phyloP scores from a whole-genome alignment of 2,113 vertebrate species.

The Rhinoptilus africanus region DNA sequence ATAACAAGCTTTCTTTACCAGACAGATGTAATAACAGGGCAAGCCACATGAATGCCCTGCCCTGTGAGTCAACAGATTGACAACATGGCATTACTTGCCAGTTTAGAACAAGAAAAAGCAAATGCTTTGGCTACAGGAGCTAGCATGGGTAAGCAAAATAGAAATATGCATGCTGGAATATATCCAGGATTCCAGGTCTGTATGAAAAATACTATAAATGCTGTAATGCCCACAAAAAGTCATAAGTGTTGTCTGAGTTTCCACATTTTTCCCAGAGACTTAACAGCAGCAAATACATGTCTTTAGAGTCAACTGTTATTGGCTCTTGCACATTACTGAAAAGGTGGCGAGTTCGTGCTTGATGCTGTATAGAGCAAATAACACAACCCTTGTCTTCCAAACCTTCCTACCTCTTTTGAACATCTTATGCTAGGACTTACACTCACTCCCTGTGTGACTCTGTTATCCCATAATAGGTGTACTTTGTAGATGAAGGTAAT shows the following conservation, averaged over 20 bases:
- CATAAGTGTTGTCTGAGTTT: not conserved
- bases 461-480: not conserved
- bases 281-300: not conserved
- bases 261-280: not conserved
- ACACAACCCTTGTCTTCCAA: not conserved
- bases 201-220: not conserved
- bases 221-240: not conserved
- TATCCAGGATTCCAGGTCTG: not conserved
- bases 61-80: not conserved
- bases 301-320: not conserved
- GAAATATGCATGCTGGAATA: not conserved
- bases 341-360: not conserved
- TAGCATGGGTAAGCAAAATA: not conserved
- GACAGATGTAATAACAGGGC: not conserved
- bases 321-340: not conserved
- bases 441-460: not conserved
- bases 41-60: not conserved
- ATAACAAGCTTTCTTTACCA: not conserved
- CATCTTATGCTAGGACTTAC: not conserved
- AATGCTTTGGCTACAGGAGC: not conserved
- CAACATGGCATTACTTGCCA: not conserved
- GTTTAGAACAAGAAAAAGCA: not conserved
- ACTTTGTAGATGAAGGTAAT: not conserved
- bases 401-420: not conserved
- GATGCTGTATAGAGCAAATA: not conserved